Percentiles rank a stretch among this genome's conserved stretches.
Conservation (phyloP, 1,140 invertebrate species). For the Papilio glaucus region DNA sequence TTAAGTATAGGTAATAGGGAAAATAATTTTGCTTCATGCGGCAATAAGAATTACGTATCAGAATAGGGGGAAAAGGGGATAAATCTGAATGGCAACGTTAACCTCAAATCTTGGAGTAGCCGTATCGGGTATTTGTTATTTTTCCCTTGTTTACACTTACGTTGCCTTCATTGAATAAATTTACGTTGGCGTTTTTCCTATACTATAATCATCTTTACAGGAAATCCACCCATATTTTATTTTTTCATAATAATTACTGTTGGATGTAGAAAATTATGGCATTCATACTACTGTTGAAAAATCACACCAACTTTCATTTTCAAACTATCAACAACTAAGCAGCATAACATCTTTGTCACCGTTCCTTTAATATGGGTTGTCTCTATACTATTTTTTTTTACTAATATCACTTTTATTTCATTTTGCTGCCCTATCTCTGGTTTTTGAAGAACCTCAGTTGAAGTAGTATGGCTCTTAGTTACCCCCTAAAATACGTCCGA, state of each 20-base stretch:
- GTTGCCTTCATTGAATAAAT: constrained; percentile 38
- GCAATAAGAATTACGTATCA: background rate
- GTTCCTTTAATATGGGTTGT: too few species aligned
- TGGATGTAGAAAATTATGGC: background rate
- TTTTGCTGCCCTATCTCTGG: too few species aligned
- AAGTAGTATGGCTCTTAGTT: too few species aligned
- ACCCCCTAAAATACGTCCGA: too few species aligned
- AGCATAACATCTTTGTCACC: too few species aligned
- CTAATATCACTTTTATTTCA: too few species aligned
- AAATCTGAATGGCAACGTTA: constrained; percentile 29
- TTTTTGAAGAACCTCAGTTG: too few species aligned
- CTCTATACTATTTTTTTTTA: too few species aligned
- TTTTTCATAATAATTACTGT: background rate
- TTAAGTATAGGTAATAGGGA: background rate
- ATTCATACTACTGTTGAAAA: background rate
- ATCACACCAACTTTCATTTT: too few species aligned
- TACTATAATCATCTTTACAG: background rate
- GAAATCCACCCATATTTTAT: background rate
- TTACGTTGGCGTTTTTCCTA: constrained; percentile 24
- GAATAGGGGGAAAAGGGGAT: constrained; percentile 7
- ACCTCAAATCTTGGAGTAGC: constrained; percentile 20
- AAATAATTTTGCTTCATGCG: constrained; percentile 3
- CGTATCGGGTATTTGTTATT: constrained; percentile 40
- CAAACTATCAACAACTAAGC: too few species aligned
- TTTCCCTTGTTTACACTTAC: constrained; percentile 42